phyloP scores from a whole-genome alignment of 2,113 vertebrate species.

The Pandion haliaetus region DNA sequence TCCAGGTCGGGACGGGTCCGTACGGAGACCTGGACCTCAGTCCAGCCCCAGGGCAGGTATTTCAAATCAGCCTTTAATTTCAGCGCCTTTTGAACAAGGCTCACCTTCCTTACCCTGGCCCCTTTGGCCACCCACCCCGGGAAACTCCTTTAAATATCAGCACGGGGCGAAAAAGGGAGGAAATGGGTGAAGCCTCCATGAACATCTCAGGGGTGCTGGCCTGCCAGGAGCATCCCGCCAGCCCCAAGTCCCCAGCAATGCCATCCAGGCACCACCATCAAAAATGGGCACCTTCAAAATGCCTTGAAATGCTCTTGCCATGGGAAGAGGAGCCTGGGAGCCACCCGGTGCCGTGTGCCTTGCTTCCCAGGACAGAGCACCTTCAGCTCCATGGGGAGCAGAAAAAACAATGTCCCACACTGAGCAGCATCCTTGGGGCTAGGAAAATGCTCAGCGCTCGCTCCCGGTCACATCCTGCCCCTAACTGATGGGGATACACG shows the following conservation, averaged over 20 bases:
- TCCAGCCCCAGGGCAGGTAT: background rate
- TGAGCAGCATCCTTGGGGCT: background rate
- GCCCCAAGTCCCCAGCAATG: background rate
- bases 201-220: background rate
- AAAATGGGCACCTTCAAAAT: fast-evolving
- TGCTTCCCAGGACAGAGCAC: fast-evolving
- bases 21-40: background rate
- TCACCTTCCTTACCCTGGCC: fast-evolving
- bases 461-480: background rate
- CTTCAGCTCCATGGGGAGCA: background rate
- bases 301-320: background rate
- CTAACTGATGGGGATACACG: fast-evolving
- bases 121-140: fast-evolving
- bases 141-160: background rate
- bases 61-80: background rate
- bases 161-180: fast-evolving
- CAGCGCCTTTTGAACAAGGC: background rate
- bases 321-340: background rate
- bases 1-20: background rate
- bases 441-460: fast-evolving
- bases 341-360: fast-evolving
- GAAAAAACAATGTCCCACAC: fast-evolving
- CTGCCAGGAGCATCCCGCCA: background rate
- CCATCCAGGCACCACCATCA: background rate
- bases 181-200: fast-evolving